Evolutionary conservation across 2,113 vertebrate genomes (phyloP).

Genomic region (Microcebus ravelobensis): DNA sequence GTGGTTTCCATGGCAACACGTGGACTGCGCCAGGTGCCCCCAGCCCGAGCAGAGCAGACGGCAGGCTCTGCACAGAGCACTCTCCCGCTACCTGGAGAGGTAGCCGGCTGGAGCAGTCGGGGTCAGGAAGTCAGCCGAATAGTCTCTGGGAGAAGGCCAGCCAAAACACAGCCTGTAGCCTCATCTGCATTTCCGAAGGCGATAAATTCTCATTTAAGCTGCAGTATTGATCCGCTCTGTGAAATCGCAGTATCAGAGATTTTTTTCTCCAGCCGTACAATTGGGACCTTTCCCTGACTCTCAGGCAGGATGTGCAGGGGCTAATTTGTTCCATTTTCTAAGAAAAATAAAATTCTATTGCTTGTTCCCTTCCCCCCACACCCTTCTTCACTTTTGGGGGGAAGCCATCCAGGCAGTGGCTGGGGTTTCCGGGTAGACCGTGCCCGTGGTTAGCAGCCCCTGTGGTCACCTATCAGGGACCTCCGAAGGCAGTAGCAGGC

Average conservation of each 20-base stretch:
- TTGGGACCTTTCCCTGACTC: not conserved
- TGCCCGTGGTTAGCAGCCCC: not conserved
- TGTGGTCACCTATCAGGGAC: accelerated
- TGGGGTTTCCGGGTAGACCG: accelerated
- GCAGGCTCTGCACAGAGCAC: not conserved
- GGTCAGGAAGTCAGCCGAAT: not conserved
- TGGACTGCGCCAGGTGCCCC: not conserved
- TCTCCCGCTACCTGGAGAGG: not conserved
- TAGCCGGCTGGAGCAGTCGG: not conserved
- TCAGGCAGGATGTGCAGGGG: not conserved
- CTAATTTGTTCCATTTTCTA: constrained; percentile 33
- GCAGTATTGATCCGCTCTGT: not conserved
- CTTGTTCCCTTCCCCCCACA: not conserved
- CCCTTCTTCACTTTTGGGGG: not conserved
- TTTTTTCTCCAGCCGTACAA: constrained; percentile 9
- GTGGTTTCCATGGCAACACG: constrained; percentile 31
- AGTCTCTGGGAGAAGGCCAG: not conserved
- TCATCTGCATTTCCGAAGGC: constrained; percentile 47
- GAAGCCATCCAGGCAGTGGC: accelerated
- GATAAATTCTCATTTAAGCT: constrained; percentile 39
- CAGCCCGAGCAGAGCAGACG: not conserved
- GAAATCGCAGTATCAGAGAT: constrained; percentile 48
- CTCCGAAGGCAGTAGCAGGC: not conserved
- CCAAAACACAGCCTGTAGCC: not conserved
- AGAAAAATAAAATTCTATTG: not conserved